Percentiles rank a stretch among this genome's conserved stretches.
These are phyloP conservation scores for Ganaspis brasiliensis DNA, from an alignment of 2,888 invertebrate species.

Conservation along the genomic window DNA sequence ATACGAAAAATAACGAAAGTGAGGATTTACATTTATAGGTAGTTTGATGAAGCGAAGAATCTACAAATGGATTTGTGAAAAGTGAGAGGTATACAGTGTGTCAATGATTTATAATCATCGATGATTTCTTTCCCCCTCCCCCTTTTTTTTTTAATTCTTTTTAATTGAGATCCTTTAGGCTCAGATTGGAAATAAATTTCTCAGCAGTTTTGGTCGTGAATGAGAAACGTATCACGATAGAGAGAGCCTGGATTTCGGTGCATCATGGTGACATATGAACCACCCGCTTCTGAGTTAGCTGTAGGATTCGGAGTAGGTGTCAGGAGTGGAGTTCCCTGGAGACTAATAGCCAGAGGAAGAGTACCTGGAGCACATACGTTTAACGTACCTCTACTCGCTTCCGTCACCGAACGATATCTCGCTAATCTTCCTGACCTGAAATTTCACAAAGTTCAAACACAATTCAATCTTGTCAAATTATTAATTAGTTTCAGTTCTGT, in stretches of 20 bases:
- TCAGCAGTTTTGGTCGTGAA: conserved; percentile 63
- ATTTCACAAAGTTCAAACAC: conserved; percentile 55
- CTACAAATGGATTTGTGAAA: conserved; percentile 24
- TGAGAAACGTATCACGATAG: conserved; percentile 69
- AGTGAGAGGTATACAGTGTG: not conserved
- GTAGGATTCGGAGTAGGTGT: conserved; percentile 68
- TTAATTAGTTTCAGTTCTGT: too few species aligned
- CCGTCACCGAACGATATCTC: conserved; percentile 87
- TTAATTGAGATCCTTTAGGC: not conserved
- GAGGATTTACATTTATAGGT: too few species aligned
- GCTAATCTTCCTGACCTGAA: conserved; percentile 87
- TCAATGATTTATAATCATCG: not conserved
- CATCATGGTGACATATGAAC: conserved; percentile 73
- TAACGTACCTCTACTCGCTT: conserved; percentile 85
- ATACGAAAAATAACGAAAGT: conserved; percentile 4
- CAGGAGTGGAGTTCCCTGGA: conserved; percentile 84
- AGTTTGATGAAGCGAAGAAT: conserved; percentile 20
- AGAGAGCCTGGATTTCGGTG: conserved; percentile 69
- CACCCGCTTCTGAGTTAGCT: conserved; percentile 73
- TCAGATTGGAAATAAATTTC: conserved; percentile 10
- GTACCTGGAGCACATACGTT: conserved; percentile 88
- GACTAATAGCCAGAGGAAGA: conserved; percentile 88
- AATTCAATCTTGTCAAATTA: not conserved
- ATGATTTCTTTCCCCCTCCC: too few species aligned
- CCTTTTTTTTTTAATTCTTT: not conserved